Percentiles rank a stretch among this genome's conserved stretches.
These are phyloP conservation scores for Rhegmatorhina hoffmannsi DNA, from an alignment of 2,113 vertebrate species.

Conservation along the genomic window DNA sequence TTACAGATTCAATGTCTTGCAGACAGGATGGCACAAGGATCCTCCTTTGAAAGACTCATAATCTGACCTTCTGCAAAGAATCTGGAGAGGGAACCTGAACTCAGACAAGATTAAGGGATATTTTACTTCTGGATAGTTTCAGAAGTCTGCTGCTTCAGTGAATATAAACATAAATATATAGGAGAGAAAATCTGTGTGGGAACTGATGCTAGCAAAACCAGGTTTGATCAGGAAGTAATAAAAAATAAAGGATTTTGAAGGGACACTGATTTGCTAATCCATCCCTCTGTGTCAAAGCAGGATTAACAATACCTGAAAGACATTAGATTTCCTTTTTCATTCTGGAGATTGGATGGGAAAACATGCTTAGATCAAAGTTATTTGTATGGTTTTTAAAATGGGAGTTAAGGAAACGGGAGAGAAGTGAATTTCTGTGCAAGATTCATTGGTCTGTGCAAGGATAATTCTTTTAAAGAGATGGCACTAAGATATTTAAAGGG, in stretches of 20 bases:
- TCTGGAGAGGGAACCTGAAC: background rate
- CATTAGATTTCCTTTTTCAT: background rate
- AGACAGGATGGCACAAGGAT: background rate
- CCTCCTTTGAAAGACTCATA: background rate
- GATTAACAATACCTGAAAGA: background rate
- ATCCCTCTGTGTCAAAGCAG: background rate
- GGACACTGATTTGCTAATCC: background rate
- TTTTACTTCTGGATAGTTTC: background rate
- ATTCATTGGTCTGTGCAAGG: conserved; percentile 30
- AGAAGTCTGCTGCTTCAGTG: background rate
- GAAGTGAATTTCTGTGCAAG: background rate
- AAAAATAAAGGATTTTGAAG: background rate
- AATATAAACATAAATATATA: background rate
- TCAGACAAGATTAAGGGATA: background rate
- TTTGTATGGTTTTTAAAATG: background rate
- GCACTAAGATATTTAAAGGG: conserved; percentile 55
- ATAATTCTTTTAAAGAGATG: conserved; percentile 39
- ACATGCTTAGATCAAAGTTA: background rate
- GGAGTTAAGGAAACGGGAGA: background rate
- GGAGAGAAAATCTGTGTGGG: background rate
- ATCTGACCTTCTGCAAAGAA: background rate
- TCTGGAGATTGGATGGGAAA: background rate
- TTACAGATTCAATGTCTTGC: background rate
- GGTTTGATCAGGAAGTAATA: background rate
- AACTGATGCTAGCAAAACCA: background rate